Percentiles rank a stretch among this genome's conserved stretches.
phyloP scores from a whole-genome alignment of 2,113 vertebrate species.

The Perca schrenkii region DNA sequence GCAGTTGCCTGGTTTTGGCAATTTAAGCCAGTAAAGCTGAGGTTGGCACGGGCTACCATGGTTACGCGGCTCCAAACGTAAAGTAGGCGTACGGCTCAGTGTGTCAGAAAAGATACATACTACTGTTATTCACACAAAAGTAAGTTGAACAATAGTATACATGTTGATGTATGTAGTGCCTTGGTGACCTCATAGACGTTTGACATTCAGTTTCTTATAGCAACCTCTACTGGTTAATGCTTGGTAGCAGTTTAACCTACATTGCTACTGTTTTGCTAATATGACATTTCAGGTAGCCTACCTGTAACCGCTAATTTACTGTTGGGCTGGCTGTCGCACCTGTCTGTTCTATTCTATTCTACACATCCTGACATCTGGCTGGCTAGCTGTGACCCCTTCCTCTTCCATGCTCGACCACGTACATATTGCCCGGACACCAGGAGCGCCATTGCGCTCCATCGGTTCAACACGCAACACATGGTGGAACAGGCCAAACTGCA shows the following conservation, averaged over 20 bases:
- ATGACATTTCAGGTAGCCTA: not conserved
- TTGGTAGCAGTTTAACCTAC: not conserved
- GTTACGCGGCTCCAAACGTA: no score
- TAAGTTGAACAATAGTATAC: no score
- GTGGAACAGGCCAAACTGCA: constrained; percentile 60
- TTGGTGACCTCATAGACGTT: no score
- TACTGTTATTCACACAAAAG: no score
- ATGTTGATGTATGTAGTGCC: no score
- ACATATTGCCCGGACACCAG: constrained; percentile 72
- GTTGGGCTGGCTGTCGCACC: not conserved
- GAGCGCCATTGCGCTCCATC: constrained; percentile 57
- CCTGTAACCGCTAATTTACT: not conserved
- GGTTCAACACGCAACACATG: constrained; percentile 62
- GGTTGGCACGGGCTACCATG: no score
- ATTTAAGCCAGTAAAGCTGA: no score
- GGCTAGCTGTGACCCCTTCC: constrained; percentile 44
- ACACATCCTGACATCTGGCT: not conserved
- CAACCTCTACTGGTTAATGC: not conserved
- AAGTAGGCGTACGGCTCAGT: no score
- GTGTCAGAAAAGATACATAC: no score
- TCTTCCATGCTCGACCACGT: constrained; percentile 53
- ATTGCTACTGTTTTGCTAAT: not conserved
- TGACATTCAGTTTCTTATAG: no score
- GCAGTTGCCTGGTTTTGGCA: no score
- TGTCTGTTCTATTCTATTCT: not conserved